Evolutionary conservation across 2,888 invertebrate genomes (phyloP), one percentile per base, ranked within the genome.

Genomic region (Drosophila infuscata): DNA sequence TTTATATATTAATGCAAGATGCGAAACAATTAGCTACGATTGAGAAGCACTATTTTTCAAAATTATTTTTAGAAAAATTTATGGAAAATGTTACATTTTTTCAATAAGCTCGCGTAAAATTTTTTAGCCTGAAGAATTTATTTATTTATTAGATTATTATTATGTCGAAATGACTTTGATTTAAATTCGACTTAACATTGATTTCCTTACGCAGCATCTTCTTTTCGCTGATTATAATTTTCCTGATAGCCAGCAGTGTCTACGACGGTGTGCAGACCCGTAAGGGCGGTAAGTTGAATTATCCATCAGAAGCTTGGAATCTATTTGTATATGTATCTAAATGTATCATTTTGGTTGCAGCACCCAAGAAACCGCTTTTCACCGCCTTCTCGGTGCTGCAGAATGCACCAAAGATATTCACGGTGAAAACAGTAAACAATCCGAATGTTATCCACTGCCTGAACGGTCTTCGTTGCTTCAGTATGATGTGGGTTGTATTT

Each of bases 401-500:
- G 12, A 94, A 94, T 88, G 92, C 93, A 2, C 92, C 91, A 41
- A 93, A 93, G 78, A 90, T 94, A 58, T 92, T 94, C 43, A 90
- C 89, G n/a, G 91, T 91, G 0, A 90, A 92, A 51, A 80, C 79
- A 53, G 76, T 82, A 3, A 91, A 92, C 53, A 92, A 83, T 53
- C 89, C 92, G 7, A 92, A 93, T 79, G 91, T 93, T 8, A 92
- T 94, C 54, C 89, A 91, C 38, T 94, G 94, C 76, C 85, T 94
- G 38, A 91, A 93, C 79, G 94, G 94, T 0, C 79, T 94, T 38
- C 92, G 94, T 49, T 91, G 92, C 67, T 89, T 94, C 43, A 94
- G 93, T 61, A 94, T 94, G 91, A 91, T 94, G 90, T 94, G 94
- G 94, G 93, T 94, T 29, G 91, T 94, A 6, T 91, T 93, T 38